Percentiles rank a stretch among this genome's conserved stretches.
phyloP scores from a whole-genome alignment of 2,797 vertebrate genomes.

The Enteromius afrohamiltoni region DNA sequence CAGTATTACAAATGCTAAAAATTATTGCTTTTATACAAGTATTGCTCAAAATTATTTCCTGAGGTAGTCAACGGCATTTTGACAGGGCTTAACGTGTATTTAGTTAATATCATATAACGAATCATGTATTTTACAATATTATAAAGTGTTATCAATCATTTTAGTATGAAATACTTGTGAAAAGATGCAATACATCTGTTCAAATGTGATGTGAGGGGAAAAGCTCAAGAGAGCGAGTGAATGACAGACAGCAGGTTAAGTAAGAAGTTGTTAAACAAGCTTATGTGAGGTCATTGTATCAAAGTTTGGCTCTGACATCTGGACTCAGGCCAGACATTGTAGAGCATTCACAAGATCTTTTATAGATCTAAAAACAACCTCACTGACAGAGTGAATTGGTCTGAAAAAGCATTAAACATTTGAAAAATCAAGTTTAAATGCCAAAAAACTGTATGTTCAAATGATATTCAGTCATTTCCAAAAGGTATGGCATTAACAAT shows the following conservation, averaged over 20 bases:
- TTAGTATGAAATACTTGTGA: not conserved
- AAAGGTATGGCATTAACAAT: not conserved
- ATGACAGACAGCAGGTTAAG: conserved; percentile 26
- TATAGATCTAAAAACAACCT: conserved; percentile 18
- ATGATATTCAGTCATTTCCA: not conserved
- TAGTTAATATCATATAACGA: not conserved
- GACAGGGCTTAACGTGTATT: not conserved
- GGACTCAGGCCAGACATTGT: conserved; percentile 13
- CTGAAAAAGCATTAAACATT: not conserved
- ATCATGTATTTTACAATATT: not conserved
- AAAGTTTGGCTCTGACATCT: conserved; percentile 2
- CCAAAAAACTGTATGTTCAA: not conserved
- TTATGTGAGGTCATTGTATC: conserved; percentile 1
- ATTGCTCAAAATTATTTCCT: not conserved
- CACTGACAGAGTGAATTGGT: not conserved
- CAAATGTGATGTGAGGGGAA: not conserved
- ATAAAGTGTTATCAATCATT: not conserved
- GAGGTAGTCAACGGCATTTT: not conserved
- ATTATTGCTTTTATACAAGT: not conserved
- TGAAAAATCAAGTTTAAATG: not conserved
- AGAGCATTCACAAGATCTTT: conserved; percentile 6
- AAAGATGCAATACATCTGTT: conserved; percentile 13
- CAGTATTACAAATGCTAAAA: not conserved
- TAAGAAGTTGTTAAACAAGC: conserved; percentile 22
- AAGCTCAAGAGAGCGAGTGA: not conserved